Evolutionary conservation across 1,140 invertebrate species (phyloP), one percentile per base, ranked within the genome.

Genomic region (Zaprionus tsacasi): DNA sequence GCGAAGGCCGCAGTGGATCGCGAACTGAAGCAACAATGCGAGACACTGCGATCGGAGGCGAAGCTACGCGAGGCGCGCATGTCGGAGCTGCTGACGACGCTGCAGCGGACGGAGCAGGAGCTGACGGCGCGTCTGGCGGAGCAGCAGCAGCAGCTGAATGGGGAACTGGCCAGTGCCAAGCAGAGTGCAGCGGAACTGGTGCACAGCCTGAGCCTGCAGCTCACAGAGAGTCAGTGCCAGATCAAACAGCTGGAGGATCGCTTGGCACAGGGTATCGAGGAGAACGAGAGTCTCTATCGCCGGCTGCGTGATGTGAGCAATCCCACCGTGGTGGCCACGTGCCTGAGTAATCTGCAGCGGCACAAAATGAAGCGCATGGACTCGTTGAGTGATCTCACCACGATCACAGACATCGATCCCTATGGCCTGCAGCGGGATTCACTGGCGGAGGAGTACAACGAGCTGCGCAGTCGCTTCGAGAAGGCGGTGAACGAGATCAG

Each of bases 401-500:
- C 97, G 73, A 95, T 97, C 50, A 96, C 96, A 87, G 96, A 97
- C 77, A 92, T 96, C 40, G 95, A 97, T 93, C 93, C 97, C 17
- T 95, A 96, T 78, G 93, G 94, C 15, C 93, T 97, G 69, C 96
- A 96, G 81, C 96, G 96, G 78, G 96, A 97, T 75, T 96, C 95
- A 74, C 92, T 97, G 13, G 95, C 96, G 70, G 96, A 97, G 91
- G 96, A 97, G 87, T 97, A 96, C 82, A 94, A 95, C 11, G 96
- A 97, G 76, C 91, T 98, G 60, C 94, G 95, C 52, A 93, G 94
- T 36, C 94, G 96, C 57, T 97, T 97, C 87, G 96, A 97, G 87
- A 97, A 96, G 91, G 96, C 96, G 0, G 95, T 97, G 1, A 94
- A 95, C 66, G 97, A 98, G 93, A 97, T 97, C 15, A 94, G 96